These are phyloP conservation scores for Napeogenes inachia DNA, from an alignment of 2,888 invertebrate genomes.

Conservation along the genomic window DNA sequence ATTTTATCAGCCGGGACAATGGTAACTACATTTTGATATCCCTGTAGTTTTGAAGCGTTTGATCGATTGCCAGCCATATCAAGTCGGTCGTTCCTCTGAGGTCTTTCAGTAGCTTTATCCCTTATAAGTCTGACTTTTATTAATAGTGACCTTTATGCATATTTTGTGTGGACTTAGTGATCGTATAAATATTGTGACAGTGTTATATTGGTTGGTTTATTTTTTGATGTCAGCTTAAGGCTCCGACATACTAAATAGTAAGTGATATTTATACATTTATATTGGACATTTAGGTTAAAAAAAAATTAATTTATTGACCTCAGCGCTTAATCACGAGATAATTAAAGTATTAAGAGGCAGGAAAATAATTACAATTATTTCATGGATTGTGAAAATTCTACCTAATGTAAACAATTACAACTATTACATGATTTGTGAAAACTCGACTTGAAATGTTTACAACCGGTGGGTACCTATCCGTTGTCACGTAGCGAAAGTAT, in stretches of 20 bases:
- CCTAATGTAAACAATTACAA: too few species aligned
- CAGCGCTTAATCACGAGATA: too few species aligned
- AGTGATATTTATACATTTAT: too few species aligned
- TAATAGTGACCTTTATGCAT: constrained; percentile 33
- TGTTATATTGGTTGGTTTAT: constrained; percentile 9
- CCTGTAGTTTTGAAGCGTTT: constrained; percentile 61
- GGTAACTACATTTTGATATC: constrained; percentile 74
- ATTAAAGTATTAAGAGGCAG: too few species aligned
- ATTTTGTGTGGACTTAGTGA: constrained; percentile 14
- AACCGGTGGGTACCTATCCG: constrained; percentile 24
- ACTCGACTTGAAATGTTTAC: constrained; percentile 25
- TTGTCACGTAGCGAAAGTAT: constrained; percentile 57
- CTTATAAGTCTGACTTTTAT: constrained; percentile 36
- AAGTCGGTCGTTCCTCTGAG: constrained; percentile 39
- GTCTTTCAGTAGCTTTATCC: constrained; percentile 39
- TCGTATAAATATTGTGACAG: constrained; percentile 5
- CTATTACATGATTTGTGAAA: not conserved
- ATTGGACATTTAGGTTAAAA: too few species aligned
- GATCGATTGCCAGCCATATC: constrained; percentile 54
- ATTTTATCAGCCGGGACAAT: constrained; percentile 73
- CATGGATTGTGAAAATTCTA: too few species aligned
- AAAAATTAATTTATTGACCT: too few species aligned
- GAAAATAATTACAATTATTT: too few species aligned
- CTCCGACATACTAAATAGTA: too few species aligned
- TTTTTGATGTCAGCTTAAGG: not conserved